Evolutionary conservation across 1,140 invertebrate genomes (phyloP), one percentile per base, ranked within the genome.

Genomic region (Reticulitermes speratus): DNA sequence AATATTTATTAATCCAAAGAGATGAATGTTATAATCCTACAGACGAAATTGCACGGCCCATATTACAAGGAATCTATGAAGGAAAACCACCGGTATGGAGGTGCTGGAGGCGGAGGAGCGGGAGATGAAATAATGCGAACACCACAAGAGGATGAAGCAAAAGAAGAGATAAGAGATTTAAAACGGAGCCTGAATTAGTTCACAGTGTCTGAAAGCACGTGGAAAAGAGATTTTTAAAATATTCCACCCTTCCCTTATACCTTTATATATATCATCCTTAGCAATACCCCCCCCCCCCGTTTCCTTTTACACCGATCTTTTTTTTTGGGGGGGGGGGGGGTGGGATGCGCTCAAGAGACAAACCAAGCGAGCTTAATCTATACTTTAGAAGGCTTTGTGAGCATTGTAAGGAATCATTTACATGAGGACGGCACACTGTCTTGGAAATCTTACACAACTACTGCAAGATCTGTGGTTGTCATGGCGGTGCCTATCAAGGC

Each of bases 1-100:
- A 75, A 75, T 75, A 75, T 75, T 75, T 75, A 75, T 75, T 75
- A 75, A 75, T 75, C 65, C 65, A 75, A 75, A 75, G 65, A 30
- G 65, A 75, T 75, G 65, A 75, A 75, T 75, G 65, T 75, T 75
- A 75, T 75, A 75, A 75, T 75, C 65, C 65, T 25, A 75, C 8
- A 75, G 65, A 75, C 65, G 65, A 75, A 75, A 75, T 75, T 75
- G 65, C 65, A 25, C n/a, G 65, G 25, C 65, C 65, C 14, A 25
- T 75, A 14, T 75, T 75, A 30, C 25, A 75, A 30, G 65, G 65
- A 30, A 75, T 75, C 65, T 75, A 75, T 75, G 65, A 75, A 75
- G 65, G 65, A 75, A 75, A 75, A 75, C 65, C 65, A 75, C n/a
- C 25, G 65, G 65, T 9, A 30, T n/a, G 14, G 65, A 30, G 25